phyloP scores from a whole-genome alignment of 2,113 vertebrate species.

The Merops nubicus region DNA sequence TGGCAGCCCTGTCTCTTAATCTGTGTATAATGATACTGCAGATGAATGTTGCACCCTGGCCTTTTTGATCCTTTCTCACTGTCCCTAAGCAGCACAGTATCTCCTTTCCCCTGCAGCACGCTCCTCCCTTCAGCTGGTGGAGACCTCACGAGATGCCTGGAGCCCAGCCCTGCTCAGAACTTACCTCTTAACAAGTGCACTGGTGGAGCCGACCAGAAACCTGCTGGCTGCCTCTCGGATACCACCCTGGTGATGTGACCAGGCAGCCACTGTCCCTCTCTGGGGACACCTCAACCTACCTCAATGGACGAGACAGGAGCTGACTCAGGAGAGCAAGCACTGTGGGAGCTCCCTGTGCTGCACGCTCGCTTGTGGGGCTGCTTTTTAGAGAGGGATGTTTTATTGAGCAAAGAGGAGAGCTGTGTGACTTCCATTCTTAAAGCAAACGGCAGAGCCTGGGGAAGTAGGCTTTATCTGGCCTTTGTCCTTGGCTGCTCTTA shows the following conservation, averaged over 20 bases:
- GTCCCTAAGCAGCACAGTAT: not conserved
- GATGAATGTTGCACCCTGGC: not conserved
- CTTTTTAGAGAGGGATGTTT: not conserved
- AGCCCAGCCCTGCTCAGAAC: constrained; percentile 22
- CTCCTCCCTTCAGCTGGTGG: not conserved
- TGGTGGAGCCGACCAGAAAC: constrained; percentile 2
- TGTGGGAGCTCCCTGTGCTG: not conserved
- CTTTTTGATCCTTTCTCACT: not conserved
- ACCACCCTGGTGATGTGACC: constrained; percentile 17
- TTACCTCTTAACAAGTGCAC: constrained; percentile 66
- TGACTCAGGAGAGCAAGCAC: not conserved
- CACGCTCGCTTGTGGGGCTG: not conserved
- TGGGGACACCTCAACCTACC: constrained; percentile 50
- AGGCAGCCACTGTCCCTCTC: not conserved
- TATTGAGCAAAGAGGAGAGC: not conserved
- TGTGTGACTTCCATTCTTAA: not conserved
- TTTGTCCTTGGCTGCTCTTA: not conserved
- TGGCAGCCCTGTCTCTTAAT: not conserved
- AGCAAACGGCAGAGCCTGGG: not conserved
- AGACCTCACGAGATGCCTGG: constrained; percentile 30
- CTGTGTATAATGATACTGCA: not conserved
- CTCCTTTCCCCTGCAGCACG: constrained; percentile 16
- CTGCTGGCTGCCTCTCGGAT: constrained; percentile 17
- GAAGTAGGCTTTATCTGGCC: not conserved
- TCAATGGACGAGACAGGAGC: constrained; percentile 47